These are phyloP conservation scores for Schlechtendalia chinensis DNA, from an alignment of 1,140 invertebrate genomes.

Conservation along the genomic window DNA sequence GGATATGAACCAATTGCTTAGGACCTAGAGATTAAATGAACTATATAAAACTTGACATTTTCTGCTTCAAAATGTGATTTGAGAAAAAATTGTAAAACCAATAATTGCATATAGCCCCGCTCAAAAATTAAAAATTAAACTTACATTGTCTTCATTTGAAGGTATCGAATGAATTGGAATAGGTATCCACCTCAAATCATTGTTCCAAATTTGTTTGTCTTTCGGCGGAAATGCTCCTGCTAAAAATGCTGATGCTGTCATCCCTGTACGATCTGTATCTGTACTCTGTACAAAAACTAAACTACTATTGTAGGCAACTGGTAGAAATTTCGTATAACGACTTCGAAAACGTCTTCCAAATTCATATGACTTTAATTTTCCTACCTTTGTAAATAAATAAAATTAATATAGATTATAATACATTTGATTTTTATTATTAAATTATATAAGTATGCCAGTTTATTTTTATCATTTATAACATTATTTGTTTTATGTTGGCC, in stretches of 20 bases:
- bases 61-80: too few relatives aligned
- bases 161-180: conserved; percentile 82
- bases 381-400: conserved; percentile 15
- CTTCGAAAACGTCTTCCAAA: conserved; percentile 57
- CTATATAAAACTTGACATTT: too few relatives aligned
- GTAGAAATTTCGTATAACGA: conserved; percentile 63
- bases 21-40: too few relatives aligned
- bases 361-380: conserved; percentile 46
- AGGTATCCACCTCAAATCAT: conserved; percentile 77
- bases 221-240: conserved; percentile 73
- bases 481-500: too few relatives aligned
- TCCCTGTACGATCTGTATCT: conserved; percentile 83
- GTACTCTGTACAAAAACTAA: conserved; percentile 76
- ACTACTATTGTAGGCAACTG: conserved; percentile 59
- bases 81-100: too few relatives aligned
- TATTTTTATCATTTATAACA: too few relatives aligned
- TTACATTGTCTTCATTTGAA: conserved; percentile 66
- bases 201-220: conserved; percentile 66
- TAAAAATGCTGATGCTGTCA: conserved; percentile 82
- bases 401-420: not conserved
- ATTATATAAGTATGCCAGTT: too few relatives aligned
- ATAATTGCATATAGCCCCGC: too few relatives aligned
- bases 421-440: too few relatives aligned
- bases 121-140: conserved; percentile 7
- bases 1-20: too few relatives aligned